These are phyloP conservation scores for Paedocypris sp. DNA, from an alignment of 2,113 vertebrate species.

Conservation along the genomic window DNA sequence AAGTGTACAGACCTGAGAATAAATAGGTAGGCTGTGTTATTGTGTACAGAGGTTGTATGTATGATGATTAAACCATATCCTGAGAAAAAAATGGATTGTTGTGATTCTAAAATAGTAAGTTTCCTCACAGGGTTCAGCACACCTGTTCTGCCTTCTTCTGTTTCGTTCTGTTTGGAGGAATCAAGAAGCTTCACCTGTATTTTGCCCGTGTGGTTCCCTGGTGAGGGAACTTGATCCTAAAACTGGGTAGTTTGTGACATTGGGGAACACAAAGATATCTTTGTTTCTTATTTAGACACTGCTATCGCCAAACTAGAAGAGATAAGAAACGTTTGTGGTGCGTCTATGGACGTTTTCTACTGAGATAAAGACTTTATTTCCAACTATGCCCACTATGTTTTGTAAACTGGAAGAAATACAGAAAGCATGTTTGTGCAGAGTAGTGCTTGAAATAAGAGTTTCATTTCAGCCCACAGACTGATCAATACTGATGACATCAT, in stretches of 20 bases:
- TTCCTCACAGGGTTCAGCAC: background rate
- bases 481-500: constrained; percentile 15
- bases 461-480: background rate
- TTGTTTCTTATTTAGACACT: background rate
- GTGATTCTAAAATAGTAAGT: constrained; percentile 13
- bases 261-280: constrained; percentile 7
- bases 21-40: background rate
- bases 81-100: background rate
- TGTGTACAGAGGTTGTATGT: background rate
- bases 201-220: constrained; percentile 2
- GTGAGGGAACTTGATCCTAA: constrained; percentile 19
- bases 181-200: background rate
- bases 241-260: background rate
- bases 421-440: too few relatives aligned
- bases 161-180: background rate
- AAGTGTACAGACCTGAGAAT: background rate
- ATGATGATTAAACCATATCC: background rate
- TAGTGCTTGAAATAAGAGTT: too few relatives aligned
- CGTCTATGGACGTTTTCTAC: too few relatives aligned
- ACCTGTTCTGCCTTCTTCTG: background rate
- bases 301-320: background rate
- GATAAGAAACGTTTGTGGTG: background rate
- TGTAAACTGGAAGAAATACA: too few relatives aligned
- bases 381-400: too few relatives aligned
- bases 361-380: too few relatives aligned